These are phyloP conservation scores for Leptothorax acervorum DNA, from an alignment of 2,888 invertebrate species.

Conservation along the genomic window DNA sequence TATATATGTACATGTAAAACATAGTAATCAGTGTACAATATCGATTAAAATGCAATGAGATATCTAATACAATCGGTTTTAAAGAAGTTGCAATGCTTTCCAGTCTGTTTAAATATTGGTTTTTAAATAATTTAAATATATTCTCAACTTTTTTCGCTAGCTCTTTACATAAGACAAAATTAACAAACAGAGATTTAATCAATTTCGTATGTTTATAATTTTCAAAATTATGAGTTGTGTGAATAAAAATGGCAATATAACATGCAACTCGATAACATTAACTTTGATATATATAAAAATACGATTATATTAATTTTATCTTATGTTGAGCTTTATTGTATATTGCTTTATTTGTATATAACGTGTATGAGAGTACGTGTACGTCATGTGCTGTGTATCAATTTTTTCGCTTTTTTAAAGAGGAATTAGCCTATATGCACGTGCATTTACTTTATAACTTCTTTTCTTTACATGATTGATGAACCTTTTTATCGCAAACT, in stretches of 20 bases:
- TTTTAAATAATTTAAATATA: conserved; percentile 24
- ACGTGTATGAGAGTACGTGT: conserved; percentile 23
- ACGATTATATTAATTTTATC: conserved; percentile 59
- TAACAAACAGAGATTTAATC: conserved; percentile 47
- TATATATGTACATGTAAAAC: conserved; percentile 36
- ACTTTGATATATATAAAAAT: conserved; percentile 56
- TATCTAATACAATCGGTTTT: conserved; percentile 10
- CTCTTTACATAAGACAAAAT: conserved; percentile 59
- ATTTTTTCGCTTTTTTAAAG: conserved; percentile 41
- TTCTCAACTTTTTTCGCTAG: conserved; percentile 25
- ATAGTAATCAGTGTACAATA: conserved; percentile 7
- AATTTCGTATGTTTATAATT: conserved; percentile 20
- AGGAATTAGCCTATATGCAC: conserved; percentile 13
- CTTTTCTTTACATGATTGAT: not conserved
- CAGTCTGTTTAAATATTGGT: not conserved
- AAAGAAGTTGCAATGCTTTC: not conserved
- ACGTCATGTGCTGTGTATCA: conserved; percentile 11
- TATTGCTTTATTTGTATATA: conserved; percentile 52
- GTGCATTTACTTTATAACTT: conserved; percentile 10
- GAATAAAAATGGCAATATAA: not conserved
- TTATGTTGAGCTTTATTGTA: conserved; percentile 59
- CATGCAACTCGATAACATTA: conserved; percentile 14
- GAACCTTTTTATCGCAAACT: conserved; percentile 27
- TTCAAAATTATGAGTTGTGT: conserved; percentile 12
- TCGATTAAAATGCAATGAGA: conserved; percentile 25